phyloP scores from a whole-genome alignment of 2,797 vertebrate genomes.

The Falco cherrug region DNA sequence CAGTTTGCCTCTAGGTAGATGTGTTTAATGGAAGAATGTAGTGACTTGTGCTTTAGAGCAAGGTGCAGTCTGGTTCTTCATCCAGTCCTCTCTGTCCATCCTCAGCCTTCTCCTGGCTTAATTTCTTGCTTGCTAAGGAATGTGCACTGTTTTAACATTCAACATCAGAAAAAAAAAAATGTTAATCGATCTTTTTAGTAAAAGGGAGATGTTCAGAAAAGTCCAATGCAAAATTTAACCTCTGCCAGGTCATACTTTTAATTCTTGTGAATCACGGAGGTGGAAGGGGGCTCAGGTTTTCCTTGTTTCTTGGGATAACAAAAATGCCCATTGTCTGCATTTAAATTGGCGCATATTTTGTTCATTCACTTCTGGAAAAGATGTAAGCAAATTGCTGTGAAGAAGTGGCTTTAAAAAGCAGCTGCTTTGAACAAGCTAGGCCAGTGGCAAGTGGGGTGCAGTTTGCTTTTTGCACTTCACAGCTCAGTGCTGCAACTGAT shows the following conservation, averaged over 20 bases:
- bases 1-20: not conserved
- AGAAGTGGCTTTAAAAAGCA: not conserved
- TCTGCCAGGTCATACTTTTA: not conserved
- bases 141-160: not conserved
- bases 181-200: not conserved
- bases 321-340: not conserved
- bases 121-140: not conserved
- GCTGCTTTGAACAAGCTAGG: not conserved
- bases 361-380: not conserved
- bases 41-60: not conserved
- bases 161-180: not conserved
- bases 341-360: not conserved
- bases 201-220: not conserved
- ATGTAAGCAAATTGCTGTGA: not conserved
- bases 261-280: not conserved
- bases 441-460: not conserved
- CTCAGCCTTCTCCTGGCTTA: not conserved
- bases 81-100: not conserved
- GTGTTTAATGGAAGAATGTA: not conserved
- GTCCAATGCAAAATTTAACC: not conserved
- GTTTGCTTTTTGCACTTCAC: not conserved
- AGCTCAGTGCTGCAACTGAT: not conserved
- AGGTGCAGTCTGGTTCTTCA: not conserved
- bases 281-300: not conserved
- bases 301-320: not conserved